Base-by-base conservation (phyloP, 1,140 invertebrate genomes). In the Macrotrachela quadricornifera region DNA sequence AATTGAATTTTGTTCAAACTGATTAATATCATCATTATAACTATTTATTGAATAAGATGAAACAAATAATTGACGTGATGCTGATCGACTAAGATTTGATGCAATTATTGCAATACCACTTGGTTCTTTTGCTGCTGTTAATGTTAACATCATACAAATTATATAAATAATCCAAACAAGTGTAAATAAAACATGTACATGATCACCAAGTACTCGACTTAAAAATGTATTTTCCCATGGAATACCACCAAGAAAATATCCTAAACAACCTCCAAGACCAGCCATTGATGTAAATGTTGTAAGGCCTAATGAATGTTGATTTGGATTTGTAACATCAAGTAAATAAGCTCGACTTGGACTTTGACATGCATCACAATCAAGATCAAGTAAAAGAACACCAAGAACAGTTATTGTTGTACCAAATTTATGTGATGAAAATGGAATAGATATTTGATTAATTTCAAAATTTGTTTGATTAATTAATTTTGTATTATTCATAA, bases 281-380 rank as follows among this genome's bases (percentile, higher is more conserved):
- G 88, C 87, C 85, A 94, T 91, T 54, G 92, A 78, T 0, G 87
- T 92, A 61, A 95, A 94, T 1, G 85, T 90, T 57, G 85, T 91
- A 1, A 95, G 69, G 0, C 90, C 88, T 59, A 77, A 77, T 0
- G 85, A 82, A 63, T 94, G 87, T 64, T 94, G 87, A 71, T 87
- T 85, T 78, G 84, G 80, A 57, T 86, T 67, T 42, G 82, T 86
- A 14, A 94, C 81, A 63, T 94, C 90, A 11, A 94, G 74, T 0
- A 95, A 74, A 72, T 88, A 94, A 40, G 88, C 83, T 58, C 88
- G 73, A 0, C 84, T 77, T 0, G 90, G 88, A 63, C 85, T 88
- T 67, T 94, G 88, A 60, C 87, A 92, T 37, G 86, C 85, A 64
- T 94, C 87, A 1, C 87, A 87, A 66, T 90, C 84, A 67, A 94